Percentiles rank a stretch among this genome's conserved stretches.
Evolutionary conservation across 2,888 invertebrate genomes (phyloP).

Genomic region (Cheilosia scutellata): DNA sequence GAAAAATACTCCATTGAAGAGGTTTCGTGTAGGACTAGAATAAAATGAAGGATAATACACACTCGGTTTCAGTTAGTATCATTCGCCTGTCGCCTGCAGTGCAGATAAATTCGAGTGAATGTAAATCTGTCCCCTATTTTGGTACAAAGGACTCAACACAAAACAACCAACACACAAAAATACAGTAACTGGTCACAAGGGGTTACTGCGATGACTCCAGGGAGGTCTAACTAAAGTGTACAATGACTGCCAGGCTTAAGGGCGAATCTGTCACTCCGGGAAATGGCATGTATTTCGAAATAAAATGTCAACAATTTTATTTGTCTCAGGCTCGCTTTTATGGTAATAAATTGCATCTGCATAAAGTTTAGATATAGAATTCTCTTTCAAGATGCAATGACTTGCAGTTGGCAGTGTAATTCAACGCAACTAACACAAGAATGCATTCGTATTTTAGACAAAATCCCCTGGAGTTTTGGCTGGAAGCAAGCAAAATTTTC

Average conservation of each 20-base stretch:
- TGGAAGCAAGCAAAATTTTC: too few relatives aligned
- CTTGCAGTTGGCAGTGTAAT: neutral
- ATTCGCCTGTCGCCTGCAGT: neutral
- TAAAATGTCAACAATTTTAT: neutral
- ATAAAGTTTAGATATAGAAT: slow-evolving; percentile 4
- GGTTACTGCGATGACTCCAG: neutral
- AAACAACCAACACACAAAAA: neutral
- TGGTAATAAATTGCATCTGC: slow-evolving; percentile 19
- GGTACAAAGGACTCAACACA: neutral
- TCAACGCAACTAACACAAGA: neutral
- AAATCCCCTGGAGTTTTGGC: too few relatives aligned
- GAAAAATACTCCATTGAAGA: neutral
- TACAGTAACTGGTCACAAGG: slow-evolving; percentile 1
- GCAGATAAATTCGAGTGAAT: neutral
- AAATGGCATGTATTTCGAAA: neutral
- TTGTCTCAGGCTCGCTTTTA: neutral
- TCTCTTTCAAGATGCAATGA: neutral
- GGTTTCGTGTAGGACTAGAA: neutral
- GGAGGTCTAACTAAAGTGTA: neutral
- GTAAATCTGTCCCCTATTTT: neutral
- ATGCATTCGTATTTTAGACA: neutral
- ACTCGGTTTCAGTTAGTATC: neutral
- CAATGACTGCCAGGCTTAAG: neutral
- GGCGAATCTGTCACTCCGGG: neutral
- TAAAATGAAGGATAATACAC: neutral